Evolutionary conservation across 2,888 invertebrate genomes (phyloP).

Genomic region (Melanargia galathea): DNA sequence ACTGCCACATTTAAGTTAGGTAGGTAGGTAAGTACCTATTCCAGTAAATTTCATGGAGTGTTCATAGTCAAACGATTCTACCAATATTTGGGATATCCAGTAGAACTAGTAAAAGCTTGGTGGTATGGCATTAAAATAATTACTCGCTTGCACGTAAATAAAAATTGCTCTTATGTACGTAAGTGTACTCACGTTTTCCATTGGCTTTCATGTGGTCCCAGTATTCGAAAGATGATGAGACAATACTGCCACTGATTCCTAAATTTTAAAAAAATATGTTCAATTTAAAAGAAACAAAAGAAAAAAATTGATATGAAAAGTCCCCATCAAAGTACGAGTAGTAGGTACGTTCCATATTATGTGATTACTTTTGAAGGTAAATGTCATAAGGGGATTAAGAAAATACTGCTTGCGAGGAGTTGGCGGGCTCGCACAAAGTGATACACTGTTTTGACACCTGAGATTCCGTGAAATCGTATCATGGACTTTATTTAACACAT

Average conservation of each 20-base stretch:
- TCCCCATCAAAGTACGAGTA: background rate
- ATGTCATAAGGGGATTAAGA: background rate
- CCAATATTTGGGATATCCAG: no score
- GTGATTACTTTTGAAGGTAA: background rate
- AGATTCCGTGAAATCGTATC: conserved; percentile 22
- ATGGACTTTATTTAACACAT: background rate
- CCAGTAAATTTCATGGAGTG: no score
- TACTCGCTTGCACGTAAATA: background rate
- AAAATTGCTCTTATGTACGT: conserved; percentile 3
- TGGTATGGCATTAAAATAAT: background rate
- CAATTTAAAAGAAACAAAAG: background rate
- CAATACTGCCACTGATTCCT: conserved; percentile 55
- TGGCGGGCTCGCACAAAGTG: background rate
- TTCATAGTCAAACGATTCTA: no score
- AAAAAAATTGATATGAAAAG: no score
- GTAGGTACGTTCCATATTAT: background rate
- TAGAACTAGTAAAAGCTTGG: no score
- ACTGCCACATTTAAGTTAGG: no score
- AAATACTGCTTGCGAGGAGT: background rate
- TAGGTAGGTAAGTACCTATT: no score
- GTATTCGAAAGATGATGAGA: conserved; percentile 65
- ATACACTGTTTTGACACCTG: conserved; percentile 19
- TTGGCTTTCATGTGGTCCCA: conserved; percentile 66
- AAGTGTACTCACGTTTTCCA: conserved; percentile 77
- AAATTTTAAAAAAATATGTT: conserved; percentile 42